Base-by-base conservation (phyloP, 2,113 vertebrate genomes). In the Megaceryle maxima region DNA sequence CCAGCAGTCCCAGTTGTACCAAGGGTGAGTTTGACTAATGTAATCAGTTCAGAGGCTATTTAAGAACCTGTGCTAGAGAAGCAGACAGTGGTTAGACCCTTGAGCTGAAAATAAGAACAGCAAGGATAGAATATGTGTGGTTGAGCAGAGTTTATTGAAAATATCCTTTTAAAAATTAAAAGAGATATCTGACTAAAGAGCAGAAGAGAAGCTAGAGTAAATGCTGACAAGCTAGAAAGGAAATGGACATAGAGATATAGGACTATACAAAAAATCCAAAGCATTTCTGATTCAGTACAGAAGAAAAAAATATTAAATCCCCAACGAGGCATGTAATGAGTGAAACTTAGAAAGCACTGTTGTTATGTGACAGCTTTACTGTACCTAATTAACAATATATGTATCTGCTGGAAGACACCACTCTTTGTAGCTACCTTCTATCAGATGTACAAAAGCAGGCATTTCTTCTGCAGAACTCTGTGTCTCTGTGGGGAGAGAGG, bases 341-440 rank as follows among this genome's bases (percentile, higher is more conserved):
- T 51, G 43, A 92, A 95, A 90, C 90, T 90, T 91, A 85, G 63
- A 89, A 91, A 94, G 44, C 3, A 0, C 67, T 91, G 77, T 48
- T 88, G 87, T 93, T 92, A 90, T 72, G 81, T 70, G 91, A 95
- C 96, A 97, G 83, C 46, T 96, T 95, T 96, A 94, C 91, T 90
- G 60, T 75, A 93, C 88, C 94, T 95, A 92, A 94, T 95, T 94
- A 95, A 90, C 90, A 90, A 94, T 96, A 68, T 79, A 92, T 92
- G 53, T 68, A 78, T 93, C 72, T 84, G 80, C 88, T 88, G 66
- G 74, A 95, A 93, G 76, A 93, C 31, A 29, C 48, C 75, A 63
- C 63, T 94, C 66, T 94, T 74, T 60, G 63, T 84, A 59, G 59
- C 76, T 88, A 73, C 69, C 90, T 33, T 0, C 67, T 95, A 82